These are phyloP conservation scores for Meloidogyne exigua DNA, from an alignment of 1,140 invertebrate species.

Conservation along the genomic window DNA sequence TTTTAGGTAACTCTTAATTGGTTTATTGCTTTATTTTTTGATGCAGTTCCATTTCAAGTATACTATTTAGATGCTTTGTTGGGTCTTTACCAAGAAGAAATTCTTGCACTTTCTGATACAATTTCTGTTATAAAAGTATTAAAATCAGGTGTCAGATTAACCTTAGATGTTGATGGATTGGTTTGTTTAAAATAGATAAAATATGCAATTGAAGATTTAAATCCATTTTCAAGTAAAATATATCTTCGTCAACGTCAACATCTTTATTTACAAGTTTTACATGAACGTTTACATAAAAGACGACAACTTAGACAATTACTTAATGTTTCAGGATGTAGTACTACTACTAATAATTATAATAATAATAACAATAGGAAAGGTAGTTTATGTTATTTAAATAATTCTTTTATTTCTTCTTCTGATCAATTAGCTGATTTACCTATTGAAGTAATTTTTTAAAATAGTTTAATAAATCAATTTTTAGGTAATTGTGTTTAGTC, in stretches of 20 bases:
- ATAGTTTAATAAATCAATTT: background rate
- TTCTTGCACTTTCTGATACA: slow-evolving; percentile 66
- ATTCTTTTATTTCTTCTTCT: slow-evolving; percentile 24
- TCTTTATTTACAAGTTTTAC: slow-evolving; percentile 66
- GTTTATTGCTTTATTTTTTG: slow-evolving; percentile 69
- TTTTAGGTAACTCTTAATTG: slow-evolving; percentile 67
- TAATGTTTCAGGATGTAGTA: slow-evolving; percentile 33
- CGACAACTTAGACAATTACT: slow-evolving; percentile 60
- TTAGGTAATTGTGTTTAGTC: slow-evolving; percentile 46
- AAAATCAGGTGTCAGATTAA: slow-evolving; percentile 67
- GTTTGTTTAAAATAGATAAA: slow-evolving; percentile 57
- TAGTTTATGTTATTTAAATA: background rate
- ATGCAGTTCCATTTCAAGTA: slow-evolving; percentile 68
- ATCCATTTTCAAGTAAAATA: slow-evolving; percentile 66
- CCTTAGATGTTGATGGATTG: slow-evolving; percentile 67
- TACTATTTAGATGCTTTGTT: slow-evolving; percentile 72
- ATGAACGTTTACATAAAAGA: slow-evolving; percentile 65
- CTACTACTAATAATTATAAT: no score
- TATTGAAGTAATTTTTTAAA: slow-evolving; percentile 37
- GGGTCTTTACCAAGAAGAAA: slow-evolving; percentile 68
- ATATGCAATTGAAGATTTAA: slow-evolving; percentile 67
- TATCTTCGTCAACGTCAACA: slow-evolving; percentile 66
- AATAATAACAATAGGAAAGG: background rate
- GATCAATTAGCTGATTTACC: slow-evolving; percentile 56
- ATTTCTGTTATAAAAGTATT: slow-evolving; percentile 68